Base-by-base conservation (phyloP, 2,888 invertebrate species). In the Belgica antarctica region DNA sequence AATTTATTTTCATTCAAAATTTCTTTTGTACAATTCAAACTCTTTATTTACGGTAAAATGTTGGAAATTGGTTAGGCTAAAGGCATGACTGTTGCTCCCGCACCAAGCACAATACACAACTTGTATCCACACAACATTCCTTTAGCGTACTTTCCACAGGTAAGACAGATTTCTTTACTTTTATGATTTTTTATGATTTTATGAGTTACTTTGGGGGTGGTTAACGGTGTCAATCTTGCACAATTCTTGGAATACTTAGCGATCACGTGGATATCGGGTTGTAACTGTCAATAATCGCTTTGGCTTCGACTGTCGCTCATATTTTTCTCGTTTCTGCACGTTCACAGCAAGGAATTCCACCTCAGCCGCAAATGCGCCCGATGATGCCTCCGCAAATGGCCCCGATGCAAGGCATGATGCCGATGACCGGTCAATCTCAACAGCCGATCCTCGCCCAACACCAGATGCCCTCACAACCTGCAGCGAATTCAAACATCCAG, bases 21-120 rank as follows among this genome's bases (percentile, higher is more conserved):
- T 31, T 66, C 47, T 66, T 66, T 24, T 47, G 25, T 57, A 34
- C 31, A 52, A 41, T 47, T 69, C 41, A 47, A 66, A 47, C 52
- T 66, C n/a, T n/a, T 24, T 68, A 19, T 34, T 69, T 52, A 12
- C 52, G 52, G 52, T 17, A 22, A 52, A 52, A 52, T 52, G n/a
- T 22, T 52, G 22, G 27, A 59, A 66, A 59, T 62, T 73, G 74
- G 74, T 72, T 77, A 80, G 80, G 80, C 80, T 77, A 80, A 80
- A 78, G 80, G 80, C 78, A 80, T 80, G 80, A 80, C 80, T 74
- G 79, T 80, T 77, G 80, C 79, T 80, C 80, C 80, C 78, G 80
- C 80, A 79, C 80, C 80, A 78, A 78, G 80, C 80, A 80, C 80
- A 77, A 78, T 80, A 77, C 80, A 80, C 77, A 79, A 80, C 80